Evolutionary conservation across 2,888 invertebrate species (phyloP), one percentile per base, ranked within the genome.

Genomic region (Trilocha varians): DNA sequence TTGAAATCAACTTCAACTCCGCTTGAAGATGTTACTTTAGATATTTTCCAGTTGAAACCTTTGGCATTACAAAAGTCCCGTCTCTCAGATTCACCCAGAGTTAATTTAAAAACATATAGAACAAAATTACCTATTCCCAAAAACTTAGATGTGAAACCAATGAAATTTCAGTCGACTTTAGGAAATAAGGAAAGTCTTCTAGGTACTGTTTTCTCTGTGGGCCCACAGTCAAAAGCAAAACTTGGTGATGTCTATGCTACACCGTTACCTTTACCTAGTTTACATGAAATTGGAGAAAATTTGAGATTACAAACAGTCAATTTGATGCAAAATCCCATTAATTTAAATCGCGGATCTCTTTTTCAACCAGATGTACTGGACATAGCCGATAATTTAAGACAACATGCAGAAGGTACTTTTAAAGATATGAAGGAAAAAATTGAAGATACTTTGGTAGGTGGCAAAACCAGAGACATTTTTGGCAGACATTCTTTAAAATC

Each of bases 81-180:
- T 43, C 15, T 47, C 5, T 34, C 55, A 3, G 54, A 50, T 40
- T 15, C 61, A 3, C 63, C 64, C 13, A 57, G 47, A 37, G 40
- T 62, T 16, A 64, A 62, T 45, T 52, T 74, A 33, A 65, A 68
- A 41, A 60, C 65, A 2, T 70, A 59, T 42, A 70, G 57, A 47
- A 51, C 66, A n/a, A 71, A 64, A 51, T 42, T 76, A 32, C 55
- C 70, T 1, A 40, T 65, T 14, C 70, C 74, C 3, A 60, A 65
- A 17, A 55, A 61, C 34, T 49, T 75, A 13, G 52, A 61, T 14
- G 43, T 72, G 2, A 70, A 65, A 45, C 65, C 72, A 38, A 40
- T 71, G 9, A 65, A 63, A 39, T 42, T 65, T 3, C 60, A 65
- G 42, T 65, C 73, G 15, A 47, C 55, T n/a, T 44, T 66, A 13